phyloP scores from a whole-genome alignment of 2,888 invertebrate genomes.

The Anthrax anthrax region DNA sequence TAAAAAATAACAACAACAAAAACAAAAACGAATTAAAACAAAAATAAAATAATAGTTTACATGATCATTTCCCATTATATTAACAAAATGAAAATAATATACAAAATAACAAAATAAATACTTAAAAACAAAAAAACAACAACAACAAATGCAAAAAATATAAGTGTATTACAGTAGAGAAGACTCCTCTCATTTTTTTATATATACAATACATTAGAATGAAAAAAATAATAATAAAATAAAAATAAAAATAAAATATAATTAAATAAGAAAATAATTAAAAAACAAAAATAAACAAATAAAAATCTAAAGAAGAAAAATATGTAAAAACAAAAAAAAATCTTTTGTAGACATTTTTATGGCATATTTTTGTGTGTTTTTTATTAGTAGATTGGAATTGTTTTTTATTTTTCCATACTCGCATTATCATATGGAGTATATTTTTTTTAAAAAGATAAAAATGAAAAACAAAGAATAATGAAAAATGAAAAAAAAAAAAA shows the following conservation, averaged over 20 bases:
- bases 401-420: slow-evolving; percentile 1
- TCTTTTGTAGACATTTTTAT: slow-evolving; percentile 8
- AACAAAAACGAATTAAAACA: too few species aligned
- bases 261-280: slow-evolving; percentile 1
- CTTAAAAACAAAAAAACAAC: too few species aligned
- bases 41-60: too few species aligned
- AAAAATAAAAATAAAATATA: slow-evolving; percentile 1
- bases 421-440: slow-evolving; percentile 2
- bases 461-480: not conserved
- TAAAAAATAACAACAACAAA: too few species aligned
- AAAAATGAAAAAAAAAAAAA: not conserved
- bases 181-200: slow-evolving; percentile 4
- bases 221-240: not conserved
- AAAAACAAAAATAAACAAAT: not conserved
- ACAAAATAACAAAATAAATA: too few species aligned
- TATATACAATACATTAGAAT: not conserved
- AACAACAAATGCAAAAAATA: too few species aligned
- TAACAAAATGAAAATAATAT: too few species aligned
- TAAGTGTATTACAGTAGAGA: not conserved
- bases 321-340: not conserved
- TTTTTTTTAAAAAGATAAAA: not conserved
- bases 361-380: slow-evolving; percentile 5
- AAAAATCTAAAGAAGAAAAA: too few species aligned
- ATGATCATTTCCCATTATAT: too few species aligned
- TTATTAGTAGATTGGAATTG: slow-evolving; percentile 5